Conservation (phyloP, 2,797 vertebrate species). For the Poeciliopsis paucimaculata region DNA sequence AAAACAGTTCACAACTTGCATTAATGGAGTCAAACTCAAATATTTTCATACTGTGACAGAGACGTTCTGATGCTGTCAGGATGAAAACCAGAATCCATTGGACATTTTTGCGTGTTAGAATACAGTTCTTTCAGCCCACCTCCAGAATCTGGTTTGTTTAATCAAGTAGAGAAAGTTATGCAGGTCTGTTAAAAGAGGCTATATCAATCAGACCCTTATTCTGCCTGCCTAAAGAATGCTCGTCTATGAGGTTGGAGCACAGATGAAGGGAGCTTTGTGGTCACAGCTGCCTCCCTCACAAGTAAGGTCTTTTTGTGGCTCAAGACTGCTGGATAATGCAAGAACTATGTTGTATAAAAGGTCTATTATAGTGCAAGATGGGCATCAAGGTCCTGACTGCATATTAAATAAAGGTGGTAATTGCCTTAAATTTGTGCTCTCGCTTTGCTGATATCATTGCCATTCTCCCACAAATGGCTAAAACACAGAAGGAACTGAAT, state of each 20-base stretch:
- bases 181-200: slow-evolving; percentile 58
- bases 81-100: slow-evolving; percentile 44
- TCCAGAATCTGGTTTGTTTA: slow-evolving; percentile 51
- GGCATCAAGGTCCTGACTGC: slow-evolving; percentile 26
- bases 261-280: slow-evolving; percentile 73
- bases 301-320: slow-evolving; percentile 65
- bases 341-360: slow-evolving; percentile 67
- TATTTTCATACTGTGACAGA: background rate
- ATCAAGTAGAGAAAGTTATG: slow-evolving; percentile 67
- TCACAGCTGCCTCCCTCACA: slow-evolving; percentile 75
- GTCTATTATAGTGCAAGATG: slow-evolving; percentile 37
- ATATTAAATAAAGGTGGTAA: slow-evolving; percentile 29
- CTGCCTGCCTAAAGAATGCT: slow-evolving; percentile 55
- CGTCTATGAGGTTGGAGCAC: slow-evolving; percentile 41
- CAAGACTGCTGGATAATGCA: slow-evolving; percentile 52
- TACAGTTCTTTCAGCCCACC: slow-evolving; percentile 9
- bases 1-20: background rate
- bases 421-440: slow-evolving; percentile 27
- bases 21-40: background rate
- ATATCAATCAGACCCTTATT: slow-evolving; percentile 76
- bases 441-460: slow-evolving; percentile 8
- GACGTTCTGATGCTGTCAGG: slow-evolving; percentile 2
- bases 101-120: slow-evolving; percentile 42
- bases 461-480: slow-evolving; percentile 26
- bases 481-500: slow-evolving; percentile 19